Percentiles rank a stretch among this genome's conserved stretches.
phyloP scores from a whole-genome alignment of 2,888 invertebrate species.

The Epistrophe grossulariae region DNA sequence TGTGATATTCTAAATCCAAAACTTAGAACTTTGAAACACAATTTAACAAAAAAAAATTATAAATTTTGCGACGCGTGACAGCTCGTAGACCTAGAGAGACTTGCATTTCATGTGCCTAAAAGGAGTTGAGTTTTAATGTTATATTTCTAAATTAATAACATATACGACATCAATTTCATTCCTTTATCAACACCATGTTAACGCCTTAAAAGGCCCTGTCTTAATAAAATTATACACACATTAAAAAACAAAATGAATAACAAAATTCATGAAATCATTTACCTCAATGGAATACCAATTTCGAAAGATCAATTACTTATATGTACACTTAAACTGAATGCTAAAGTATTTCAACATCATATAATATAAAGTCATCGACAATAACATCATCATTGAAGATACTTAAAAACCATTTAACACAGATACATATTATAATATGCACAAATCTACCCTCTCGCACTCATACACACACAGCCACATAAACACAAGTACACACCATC shows the following conservation, averaged over 20 bases:
- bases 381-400: slow-evolving; percentile 14
- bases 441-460: background rate
- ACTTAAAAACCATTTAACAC: slow-evolving; percentile 34
- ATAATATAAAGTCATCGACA: slow-evolving; percentile 14
- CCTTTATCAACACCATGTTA: background rate
- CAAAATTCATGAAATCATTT: slow-evolving; percentile 8
- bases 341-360: slow-evolving; percentile 3
- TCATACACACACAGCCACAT: background rate
- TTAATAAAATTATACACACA: background rate
- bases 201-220: background rate
- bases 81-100: too few relatives aligned
- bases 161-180: background rate
- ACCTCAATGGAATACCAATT: background rate
- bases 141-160: too few relatives aligned
- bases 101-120: too few relatives aligned
- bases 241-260: background rate
- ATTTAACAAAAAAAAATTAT: too few relatives aligned
- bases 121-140: too few relatives aligned
- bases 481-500: background rate
- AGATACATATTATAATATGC: background rate
- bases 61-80: too few relatives aligned
- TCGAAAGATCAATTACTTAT: slow-evolving; percentile 31
- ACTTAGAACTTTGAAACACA: too few relatives aligned
- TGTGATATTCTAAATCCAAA: too few relatives aligned
- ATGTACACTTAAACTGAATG: slow-evolving; percentile 6